phyloP scores from a whole-genome alignment of 2,797 vertebrate species.

The Sebastes iracundus region DNA sequence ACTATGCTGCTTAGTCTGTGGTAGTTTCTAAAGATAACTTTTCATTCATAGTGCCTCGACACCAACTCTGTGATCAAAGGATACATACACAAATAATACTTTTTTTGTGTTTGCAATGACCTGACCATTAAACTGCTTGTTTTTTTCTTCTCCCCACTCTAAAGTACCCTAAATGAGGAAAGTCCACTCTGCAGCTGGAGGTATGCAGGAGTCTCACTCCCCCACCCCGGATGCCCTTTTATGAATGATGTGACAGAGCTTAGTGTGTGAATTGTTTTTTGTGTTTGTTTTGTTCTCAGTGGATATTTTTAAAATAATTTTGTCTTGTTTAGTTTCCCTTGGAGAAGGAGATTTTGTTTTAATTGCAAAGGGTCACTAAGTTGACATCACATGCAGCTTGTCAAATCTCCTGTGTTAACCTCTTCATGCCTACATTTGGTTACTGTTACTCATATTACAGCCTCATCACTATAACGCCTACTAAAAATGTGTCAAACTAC shows the following conservation, averaged over 20 bases:
- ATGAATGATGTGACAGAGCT: constrained; percentile 57
- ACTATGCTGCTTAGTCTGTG: neutral
- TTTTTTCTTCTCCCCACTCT: constrained; percentile 79
- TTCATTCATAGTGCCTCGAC: neutral
- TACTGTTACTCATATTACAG: neutral
- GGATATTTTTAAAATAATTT: constrained; percentile 8
- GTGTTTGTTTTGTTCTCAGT: constrained; percentile 58
- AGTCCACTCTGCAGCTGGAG: constrained; percentile 81
- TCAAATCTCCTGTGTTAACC: neutral
- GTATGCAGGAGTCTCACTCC: constrained; percentile 79
- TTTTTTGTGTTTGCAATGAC: constrained; percentile 44
- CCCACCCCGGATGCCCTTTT: constrained; percentile 55
- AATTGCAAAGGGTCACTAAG: constrained; percentile 2
- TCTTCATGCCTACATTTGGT: neutral
- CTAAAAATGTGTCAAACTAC: neutral
- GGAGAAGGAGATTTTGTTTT: constrained; percentile 3
- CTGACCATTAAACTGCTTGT: constrained; percentile 76
- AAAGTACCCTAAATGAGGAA: constrained; percentile 87
- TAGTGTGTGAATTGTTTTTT: constrained; percentile 45
- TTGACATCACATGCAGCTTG: constrained; percentile 19
- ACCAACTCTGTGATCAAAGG: constrained; percentile 12
- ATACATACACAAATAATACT: constrained; percentile 16
- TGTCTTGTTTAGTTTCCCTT: constrained; percentile 37
- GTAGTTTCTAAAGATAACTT: constrained; percentile 4
- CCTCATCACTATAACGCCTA: neutral